A percentile compares a stretch with the other conserved stretches of the same genome.
Evolutionary conservation across 2,113 vertebrate species (phyloP).

Genomic region (Prochilodus magdalenae): DNA sequence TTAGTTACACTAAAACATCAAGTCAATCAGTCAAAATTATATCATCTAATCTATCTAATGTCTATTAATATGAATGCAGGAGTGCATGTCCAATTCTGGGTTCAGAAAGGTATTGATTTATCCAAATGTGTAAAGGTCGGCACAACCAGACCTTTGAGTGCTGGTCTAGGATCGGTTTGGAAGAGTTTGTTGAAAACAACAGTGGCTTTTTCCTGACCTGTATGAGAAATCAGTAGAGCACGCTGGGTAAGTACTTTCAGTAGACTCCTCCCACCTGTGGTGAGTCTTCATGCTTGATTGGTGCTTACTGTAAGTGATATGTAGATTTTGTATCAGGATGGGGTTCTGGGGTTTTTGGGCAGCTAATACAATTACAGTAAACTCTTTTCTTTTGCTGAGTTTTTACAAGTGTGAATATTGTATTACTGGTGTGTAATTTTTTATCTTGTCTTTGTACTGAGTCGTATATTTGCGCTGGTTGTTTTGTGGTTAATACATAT

Average conservation of each 20-base stretch:
- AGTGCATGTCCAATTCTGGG: too few relatives aligned
- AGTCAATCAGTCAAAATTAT: neutral
- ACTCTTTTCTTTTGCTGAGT: neutral
- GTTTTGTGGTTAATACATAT: conserved; percentile 1
- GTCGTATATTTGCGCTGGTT: neutral
- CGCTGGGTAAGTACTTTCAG: conserved; percentile 30
- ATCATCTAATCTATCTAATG: too few relatives aligned
- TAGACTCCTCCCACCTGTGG: conserved; percentile 45
- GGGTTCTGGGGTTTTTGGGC: conserved; percentile 38
- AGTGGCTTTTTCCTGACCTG: too few relatives aligned
- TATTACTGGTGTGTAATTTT: conserved; percentile 8
- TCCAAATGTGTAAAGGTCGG: too few relatives aligned
- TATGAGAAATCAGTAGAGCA: neutral
- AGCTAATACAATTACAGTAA: conserved; percentile 47
- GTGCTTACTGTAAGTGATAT: conserved; percentile 43
- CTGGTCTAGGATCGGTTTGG: too few relatives aligned
- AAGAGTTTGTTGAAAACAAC: conserved; percentile 2
- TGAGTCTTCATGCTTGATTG: conserved; percentile 41
- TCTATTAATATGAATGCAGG: too few relatives aligned
- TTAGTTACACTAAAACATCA: neutral
- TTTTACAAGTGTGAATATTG: neutral
- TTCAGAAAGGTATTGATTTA: too few relatives aligned
- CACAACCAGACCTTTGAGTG: too few relatives aligned
- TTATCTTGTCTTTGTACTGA: neutral
- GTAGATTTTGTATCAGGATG: conserved; percentile 43